Conservation (phyloP, 2,797 vertebrate species). For the Peromyscus eremicus region DNA sequence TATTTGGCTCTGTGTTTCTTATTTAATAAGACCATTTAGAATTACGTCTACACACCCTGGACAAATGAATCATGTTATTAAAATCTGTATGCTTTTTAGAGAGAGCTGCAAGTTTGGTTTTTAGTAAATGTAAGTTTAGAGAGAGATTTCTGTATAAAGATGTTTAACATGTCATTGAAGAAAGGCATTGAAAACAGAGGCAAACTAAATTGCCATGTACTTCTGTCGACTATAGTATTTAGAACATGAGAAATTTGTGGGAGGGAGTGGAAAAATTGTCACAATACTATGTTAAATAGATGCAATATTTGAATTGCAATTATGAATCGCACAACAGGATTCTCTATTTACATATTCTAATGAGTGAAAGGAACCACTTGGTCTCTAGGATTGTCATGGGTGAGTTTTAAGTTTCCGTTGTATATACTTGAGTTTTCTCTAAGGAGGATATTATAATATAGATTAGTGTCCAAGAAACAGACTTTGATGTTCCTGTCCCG, state of each 20-base stretch:
- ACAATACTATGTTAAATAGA: not conserved
- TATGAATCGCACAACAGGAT: not conserved
- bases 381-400: not conserved
- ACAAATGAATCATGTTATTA: slow-evolving; percentile 27
- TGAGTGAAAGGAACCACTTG: not conserved
- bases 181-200: not conserved
- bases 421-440: not conserved
- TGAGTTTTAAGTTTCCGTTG: not conserved
- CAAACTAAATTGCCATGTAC: not conserved
- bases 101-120: slow-evolving; percentile 23
- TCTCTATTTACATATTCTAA: slow-evolving; percentile 18
- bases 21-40: too few relatives aligned
- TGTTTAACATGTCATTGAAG: not conserved
- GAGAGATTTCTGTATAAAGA: slow-evolving; percentile 16
- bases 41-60: not conserved
- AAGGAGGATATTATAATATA: not conserved
- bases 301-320: too few relatives aligned
- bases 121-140: not conserved
- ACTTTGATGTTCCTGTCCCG: too few relatives aligned
- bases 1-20: too few relatives aligned
- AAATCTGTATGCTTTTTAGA: not conserved
- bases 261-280: not conserved
- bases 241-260: not conserved
- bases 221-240: not conserved
- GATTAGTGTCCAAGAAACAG: not conserved